phyloP scores from a whole-genome alignment of 2,797 vertebrate genomes.

The Myotis findleyi region DNA sequence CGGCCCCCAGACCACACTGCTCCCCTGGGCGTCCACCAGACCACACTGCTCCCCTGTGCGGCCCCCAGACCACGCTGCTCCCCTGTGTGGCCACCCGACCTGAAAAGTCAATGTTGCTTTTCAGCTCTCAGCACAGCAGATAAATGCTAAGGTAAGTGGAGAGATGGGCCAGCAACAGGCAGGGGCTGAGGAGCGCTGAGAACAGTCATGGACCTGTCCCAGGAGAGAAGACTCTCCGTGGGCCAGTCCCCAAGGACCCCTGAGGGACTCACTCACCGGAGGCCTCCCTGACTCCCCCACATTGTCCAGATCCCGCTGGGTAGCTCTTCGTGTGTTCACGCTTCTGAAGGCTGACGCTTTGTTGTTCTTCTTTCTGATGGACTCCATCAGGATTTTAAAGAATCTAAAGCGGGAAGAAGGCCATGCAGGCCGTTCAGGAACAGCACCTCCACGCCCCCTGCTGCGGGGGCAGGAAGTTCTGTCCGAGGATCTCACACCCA shows the following conservation, averaged over 20 bases:
- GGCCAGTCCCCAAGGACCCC: too few species aligned
- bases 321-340: constrained; percentile 92
- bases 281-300: constrained; percentile 45
- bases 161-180: not conserved
- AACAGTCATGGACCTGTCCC: not conserved
- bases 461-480: not conserved
- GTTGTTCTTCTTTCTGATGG: constrained; percentile 91
- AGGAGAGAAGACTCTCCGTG: not conserved
- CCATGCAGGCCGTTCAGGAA: fast-evolving
- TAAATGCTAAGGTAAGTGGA: not conserved
- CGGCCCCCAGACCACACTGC: too few species aligned
- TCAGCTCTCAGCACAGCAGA: not conserved
- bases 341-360: constrained; percentile 91
- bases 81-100: too few species aligned
- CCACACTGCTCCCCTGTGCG: too few species aligned
- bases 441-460: not conserved
- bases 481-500: not conserved
- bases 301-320: constrained; percentile 87
- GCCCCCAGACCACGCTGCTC: too few species aligned
- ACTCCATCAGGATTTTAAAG: constrained; percentile 92
- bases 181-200: not conserved
- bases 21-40: too few species aligned
- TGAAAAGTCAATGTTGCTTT: not conserved
- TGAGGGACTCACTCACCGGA: constrained; percentile 52
- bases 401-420: constrained; percentile 88